Evolutionary conservation across 2,113 vertebrate genomes (phyloP).

Genomic region (Oxygymnocypris stewartii): DNA sequence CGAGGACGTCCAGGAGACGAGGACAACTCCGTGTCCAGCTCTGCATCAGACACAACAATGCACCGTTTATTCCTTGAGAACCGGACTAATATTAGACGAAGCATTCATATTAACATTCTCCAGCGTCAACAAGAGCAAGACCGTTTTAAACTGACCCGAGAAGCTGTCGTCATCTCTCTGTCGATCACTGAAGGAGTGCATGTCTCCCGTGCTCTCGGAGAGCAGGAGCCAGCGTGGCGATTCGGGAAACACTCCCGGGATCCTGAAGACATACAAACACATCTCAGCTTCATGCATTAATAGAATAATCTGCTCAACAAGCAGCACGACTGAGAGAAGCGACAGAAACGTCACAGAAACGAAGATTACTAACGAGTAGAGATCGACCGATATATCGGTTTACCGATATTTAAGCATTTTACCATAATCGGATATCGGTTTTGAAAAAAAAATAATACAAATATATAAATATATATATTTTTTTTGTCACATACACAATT

Average conservation of each 20-base stretch:
- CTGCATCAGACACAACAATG: constrained; percentile 62
- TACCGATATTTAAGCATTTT: no score
- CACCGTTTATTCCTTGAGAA: neutral
- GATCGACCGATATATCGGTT: no score
- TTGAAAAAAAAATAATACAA: no score
- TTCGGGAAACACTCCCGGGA: constrained; percentile 85
- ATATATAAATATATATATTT: no score
- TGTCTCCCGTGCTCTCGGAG: constrained; percentile 77
- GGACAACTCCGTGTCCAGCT: constrained; percentile 77
- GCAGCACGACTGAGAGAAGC: neutral
- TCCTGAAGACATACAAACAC: constrained; percentile 64
- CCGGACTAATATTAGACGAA: neutral
- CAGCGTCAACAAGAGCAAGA: neutral
- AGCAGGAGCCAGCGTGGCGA: constrained; percentile 86
- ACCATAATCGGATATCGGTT: no score
- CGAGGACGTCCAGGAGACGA: constrained; percentile 67
- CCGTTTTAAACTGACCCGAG: constrained; percentile 63
- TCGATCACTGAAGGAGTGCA: constrained; percentile 80
- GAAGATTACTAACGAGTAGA: no score
- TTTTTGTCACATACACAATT: no score
- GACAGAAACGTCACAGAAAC: neutral
- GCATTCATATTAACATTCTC: no score
- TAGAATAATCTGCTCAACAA: neutral
- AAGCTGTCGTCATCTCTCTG: constrained; percentile 81
- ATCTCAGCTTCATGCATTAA: neutral